A percentile compares a stretch with the other conserved stretches of the same genome.
Evolutionary conservation across 2,888 invertebrate species (phyloP).

Genomic region (Synergus japonicus): DNA sequence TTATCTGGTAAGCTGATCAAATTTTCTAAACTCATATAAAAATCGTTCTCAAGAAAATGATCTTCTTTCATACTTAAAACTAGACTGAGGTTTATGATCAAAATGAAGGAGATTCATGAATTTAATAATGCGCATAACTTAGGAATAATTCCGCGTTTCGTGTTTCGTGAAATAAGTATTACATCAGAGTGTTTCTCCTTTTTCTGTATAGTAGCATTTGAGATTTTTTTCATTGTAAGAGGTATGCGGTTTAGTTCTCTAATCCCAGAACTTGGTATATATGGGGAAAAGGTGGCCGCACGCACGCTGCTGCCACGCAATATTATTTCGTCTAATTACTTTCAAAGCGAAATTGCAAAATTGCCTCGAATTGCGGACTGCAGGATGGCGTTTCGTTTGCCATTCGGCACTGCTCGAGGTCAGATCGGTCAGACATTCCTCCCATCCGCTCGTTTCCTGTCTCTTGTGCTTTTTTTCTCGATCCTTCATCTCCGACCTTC

Average conservation of each 20-base stretch:
- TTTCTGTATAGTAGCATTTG: constrained; percentile 7
- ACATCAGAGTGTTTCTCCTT: constrained; percentile 21
- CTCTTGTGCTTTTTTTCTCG: constrained; percentile 39
- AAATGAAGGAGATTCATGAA: background rate
- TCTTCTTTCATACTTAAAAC: background rate
- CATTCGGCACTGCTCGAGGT: constrained; percentile 6
- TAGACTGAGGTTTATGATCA: background rate
- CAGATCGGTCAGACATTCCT: constrained; percentile 42
- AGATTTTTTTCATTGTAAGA: constrained; percentile 1
- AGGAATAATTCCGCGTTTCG: background rate
- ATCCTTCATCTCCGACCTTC: constrained; percentile 35
- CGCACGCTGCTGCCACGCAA: constrained; percentile 27
- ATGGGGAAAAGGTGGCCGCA: constrained; percentile 21
- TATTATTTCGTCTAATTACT: constrained; percentile 31
- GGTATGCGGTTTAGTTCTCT: background rate
- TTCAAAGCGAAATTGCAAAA: constrained; percentile 36
- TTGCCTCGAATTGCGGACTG: constrained; percentile 30
- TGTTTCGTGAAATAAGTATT: constrained; percentile 20
- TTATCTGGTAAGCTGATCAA: background rate
- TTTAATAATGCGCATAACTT: constrained; percentile 27
- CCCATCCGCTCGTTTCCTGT: constrained; percentile 41
- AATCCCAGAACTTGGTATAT: background rate
- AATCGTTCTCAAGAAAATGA: background rate
- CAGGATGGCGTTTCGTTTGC: constrained; percentile 32
- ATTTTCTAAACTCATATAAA: background rate